Evolutionary conservation across 2,113 vertebrate genomes (phyloP), one percentile per base, ranked within the genome.

Genomic region (Caranx ignobilis): DNA sequence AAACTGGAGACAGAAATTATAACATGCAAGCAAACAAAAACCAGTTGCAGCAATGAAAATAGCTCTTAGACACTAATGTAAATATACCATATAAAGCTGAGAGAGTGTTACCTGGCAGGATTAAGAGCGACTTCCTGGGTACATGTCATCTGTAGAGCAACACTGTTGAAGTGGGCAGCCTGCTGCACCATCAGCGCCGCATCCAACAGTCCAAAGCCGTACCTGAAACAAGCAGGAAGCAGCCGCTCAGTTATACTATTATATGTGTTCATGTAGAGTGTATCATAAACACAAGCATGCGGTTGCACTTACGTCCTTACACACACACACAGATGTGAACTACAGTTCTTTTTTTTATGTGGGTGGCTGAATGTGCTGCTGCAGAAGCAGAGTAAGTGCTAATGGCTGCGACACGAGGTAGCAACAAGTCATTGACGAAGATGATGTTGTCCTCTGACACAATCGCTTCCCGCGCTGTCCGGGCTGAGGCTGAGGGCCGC

Each of bases 371-470:
- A 73, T 71, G 70, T 72, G 75, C 75, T 68, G 75, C 75, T 66
- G 79, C 75, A 79, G 80, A 50, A 78, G 78, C 32, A 66, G 62
- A 76, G 71, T 83, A 79, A 82, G 84, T 80, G 82, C 83, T 91
- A 91, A 94, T 92, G 88, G 87, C 87, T 85, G 47, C 55, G 61
- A 89, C 90, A 84, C 9, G 80, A 89, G 81, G 88, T 91, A 87
- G 91, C 89, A 94, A 94, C 90, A 95, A 94, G 93, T 92, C 88
- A 89, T 90, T 89, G 91, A 91, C 52, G 87, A 87, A 93, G 91
- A 93, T 75, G 89, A 92, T 90, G 91, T 85, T 87, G 90, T 94
- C 90, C 91, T 93, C 87, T 88, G 89, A 91, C 93, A 92, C 92
- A 90, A 89, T 92, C 75, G 71, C 90, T 89, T 82, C 84, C 78